Percentiles rank a stretch among this genome's conserved stretches.
These are phyloP conservation scores for Lottia gigantea DNA, from an alignment of 2,888 invertebrate species.

Conservation along the genomic window DNA sequence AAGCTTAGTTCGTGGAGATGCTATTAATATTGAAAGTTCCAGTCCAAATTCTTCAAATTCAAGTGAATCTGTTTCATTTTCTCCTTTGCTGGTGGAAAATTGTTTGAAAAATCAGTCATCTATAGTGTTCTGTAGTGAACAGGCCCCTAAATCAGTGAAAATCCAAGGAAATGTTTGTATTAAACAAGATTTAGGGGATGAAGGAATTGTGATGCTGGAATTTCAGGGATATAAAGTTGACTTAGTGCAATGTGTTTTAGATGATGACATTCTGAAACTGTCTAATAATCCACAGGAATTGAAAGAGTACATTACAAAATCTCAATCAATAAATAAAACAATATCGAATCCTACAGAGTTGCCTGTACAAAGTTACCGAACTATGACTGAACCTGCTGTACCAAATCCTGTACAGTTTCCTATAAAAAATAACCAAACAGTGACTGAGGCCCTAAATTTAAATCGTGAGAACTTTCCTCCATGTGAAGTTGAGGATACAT, in stretches of 20 bases:
- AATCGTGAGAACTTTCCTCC: too few species aligned
- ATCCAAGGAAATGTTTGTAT: conserved; percentile 37
- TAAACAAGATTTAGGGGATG: conserved; percentile 47
- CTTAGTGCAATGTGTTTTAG: conserved; percentile 42
- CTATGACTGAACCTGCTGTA: too few species aligned
- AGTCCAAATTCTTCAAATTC: conserved; percentile 32
- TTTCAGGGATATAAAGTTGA: conserved; percentile 47
- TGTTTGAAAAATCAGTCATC: neutral
- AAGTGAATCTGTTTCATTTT: neutral
- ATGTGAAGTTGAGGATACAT: too few species aligned
- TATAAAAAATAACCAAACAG: too few species aligned
- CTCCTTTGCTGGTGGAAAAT: neutral
- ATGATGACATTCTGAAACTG: conserved; percentile 37
- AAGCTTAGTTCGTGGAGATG: conserved; percentile 52
- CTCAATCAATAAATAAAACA: neutral
- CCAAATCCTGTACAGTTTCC: too few species aligned
- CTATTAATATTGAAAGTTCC: conserved; percentile 54
- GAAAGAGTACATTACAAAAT: conserved; percentile 33
- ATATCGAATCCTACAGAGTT: too few species aligned
- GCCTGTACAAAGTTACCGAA: too few species aligned
- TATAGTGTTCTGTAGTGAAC: neutral
- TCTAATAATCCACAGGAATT: conserved; percentile 44
- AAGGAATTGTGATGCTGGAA: conserved; percentile 45
- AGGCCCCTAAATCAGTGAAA: conserved; percentile 4
- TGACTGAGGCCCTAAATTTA: too few species aligned